Evolutionary conservation across 2,888 invertebrate species (phyloP), one percentile per base, ranked within the genome.

Genomic region (Catocala sponsa): DNA sequence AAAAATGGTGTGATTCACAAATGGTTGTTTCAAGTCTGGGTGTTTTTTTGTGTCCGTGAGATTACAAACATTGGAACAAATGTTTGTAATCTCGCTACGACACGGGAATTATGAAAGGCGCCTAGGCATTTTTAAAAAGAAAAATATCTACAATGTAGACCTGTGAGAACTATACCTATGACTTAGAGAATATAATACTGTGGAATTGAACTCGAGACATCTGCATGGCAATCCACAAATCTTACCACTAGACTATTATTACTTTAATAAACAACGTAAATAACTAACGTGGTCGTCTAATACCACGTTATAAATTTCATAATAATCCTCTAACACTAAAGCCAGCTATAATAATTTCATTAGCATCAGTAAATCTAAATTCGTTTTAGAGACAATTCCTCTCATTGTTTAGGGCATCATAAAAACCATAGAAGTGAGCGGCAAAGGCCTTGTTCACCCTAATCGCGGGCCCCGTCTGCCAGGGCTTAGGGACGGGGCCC

Each of bases 401-500:
- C 76, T 79, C 71, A 80, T 87, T 89, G 85, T 87, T 85, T 83
- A 76, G 82, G 80, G 78, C 78, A 84, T 82, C 83, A 80, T 91
- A 91, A 92, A 92, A 92, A 91, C 91, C 91, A 85, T 92, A 92
- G 84, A 87, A 91, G 87, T 88, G 87, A 87, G 78, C 78, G 76
- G 76, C 78, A 81, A 87, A 85, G 88, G 84, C 81, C 81, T 72
- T 70, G 79, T 74, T 74, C 82, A 83, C 83, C 82, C 81, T 86
- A 87, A 86, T 86, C 86, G 76, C 73, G 81, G 85, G 82, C 84
- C 88, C 86, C 90, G 91, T 90, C 91, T 91, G 91, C 83, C 84
- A 81, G 81, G 84, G 87, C 85, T 91, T 84, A 91, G 84, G 85
- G 88, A 80, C 83, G 81, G 80, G 87, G 86, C 92, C 93, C 93